phyloP scores from a whole-genome alignment of 2,797 vertebrate species.

The Hemitrygon akajei region DNA sequence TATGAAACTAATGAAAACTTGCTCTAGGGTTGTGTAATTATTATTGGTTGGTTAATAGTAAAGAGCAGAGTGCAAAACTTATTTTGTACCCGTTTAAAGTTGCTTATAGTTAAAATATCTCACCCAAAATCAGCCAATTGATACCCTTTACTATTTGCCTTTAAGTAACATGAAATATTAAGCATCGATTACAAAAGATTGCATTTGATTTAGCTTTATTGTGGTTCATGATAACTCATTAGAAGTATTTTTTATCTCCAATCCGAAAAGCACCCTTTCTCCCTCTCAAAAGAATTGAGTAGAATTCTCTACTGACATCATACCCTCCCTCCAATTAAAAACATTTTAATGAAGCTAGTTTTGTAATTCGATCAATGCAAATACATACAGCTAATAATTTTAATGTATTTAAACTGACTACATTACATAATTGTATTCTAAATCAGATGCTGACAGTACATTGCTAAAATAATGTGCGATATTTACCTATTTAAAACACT shows the following conservation, averaged over 20 bases:
- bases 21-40: background rate
- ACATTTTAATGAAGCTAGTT: conserved; percentile 12
- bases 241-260: conserved; percentile 16
- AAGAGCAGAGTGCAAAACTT: background rate
- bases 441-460: background rate
- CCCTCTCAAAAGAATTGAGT: background rate
- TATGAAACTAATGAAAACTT: conserved; percentile 16
- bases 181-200: background rate
- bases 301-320: background rate
- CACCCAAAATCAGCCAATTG: background rate
- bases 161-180: background rate
- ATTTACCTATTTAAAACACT: background rate
- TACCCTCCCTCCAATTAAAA: conserved; percentile 10
- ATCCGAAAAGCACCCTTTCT: background rate
- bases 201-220: background rate
- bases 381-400: background rate
- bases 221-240: background rate
- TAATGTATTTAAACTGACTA: background rate
- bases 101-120: conserved; percentile 23
- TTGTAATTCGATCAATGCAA: background rate
- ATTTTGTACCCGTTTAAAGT: background rate
- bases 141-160: conserved; percentile 2
- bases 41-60: background rate
- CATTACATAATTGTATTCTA: background rate
- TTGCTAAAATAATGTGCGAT: background rate